Percentiles rank a stretch among this genome's conserved stretches.
Evolutionary conservation across 2,113 vertebrate species (phyloP).

Genomic region (Tursiops truncatus): DNA sequence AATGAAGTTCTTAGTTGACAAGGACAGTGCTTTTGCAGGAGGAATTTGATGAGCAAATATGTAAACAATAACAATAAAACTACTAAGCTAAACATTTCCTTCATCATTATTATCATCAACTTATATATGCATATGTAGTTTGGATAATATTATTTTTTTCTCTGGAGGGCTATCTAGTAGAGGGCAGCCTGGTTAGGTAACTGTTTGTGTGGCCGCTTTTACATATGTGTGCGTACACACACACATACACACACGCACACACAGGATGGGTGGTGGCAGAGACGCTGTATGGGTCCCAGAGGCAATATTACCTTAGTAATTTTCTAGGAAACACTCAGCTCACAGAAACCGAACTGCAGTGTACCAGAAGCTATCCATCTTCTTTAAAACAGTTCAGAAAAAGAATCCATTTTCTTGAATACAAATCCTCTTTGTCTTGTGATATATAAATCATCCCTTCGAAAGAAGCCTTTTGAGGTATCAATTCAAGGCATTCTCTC

Average conservation of each 20-base stretch:
- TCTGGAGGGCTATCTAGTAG: neutral
- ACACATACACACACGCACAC: neutral
- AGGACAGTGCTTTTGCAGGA: neutral
- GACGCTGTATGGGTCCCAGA: conserved; percentile 38
- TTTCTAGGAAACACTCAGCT: conserved; percentile 69
- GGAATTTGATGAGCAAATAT: neutral
- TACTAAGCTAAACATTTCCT: neutral
- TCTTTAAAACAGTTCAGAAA: conserved; percentile 81
- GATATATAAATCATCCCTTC: conserved; percentile 86
- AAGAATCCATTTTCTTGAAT: conserved; percentile 84
- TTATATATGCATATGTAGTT: neutral
- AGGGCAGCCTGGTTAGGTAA: conserved; percentile 29
- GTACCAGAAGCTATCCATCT: conserved; percentile 82
- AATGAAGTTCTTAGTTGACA: neutral
- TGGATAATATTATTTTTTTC: neutral
- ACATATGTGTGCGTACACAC: too few relatives aligned
- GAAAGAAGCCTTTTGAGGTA: conserved; percentile 82
- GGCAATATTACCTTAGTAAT: conserved; percentile 65
- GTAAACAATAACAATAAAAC: neutral
- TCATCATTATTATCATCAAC: neutral
- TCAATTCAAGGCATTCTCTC: conserved; percentile 80
- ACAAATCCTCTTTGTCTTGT: conserved; percentile 83
- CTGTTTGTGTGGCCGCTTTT: neutral
- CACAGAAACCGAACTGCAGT: conserved; percentile 73
- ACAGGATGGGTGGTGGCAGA: conserved; percentile 56